Evolutionary conservation across 2,113 vertebrate genomes (phyloP).

Genomic region (Bungarus multicinctus): DNA sequence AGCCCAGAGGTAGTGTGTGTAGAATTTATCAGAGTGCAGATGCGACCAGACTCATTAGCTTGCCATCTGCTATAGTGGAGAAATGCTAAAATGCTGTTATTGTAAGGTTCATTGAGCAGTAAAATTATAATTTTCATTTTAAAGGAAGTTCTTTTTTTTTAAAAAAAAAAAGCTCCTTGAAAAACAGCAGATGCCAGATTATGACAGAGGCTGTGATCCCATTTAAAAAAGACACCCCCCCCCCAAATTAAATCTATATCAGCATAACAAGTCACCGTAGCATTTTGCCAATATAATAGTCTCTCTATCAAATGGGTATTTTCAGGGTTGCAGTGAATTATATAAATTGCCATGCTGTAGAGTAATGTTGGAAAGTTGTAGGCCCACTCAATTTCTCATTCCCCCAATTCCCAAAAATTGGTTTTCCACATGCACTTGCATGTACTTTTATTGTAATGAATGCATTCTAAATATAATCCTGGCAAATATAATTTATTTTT

Average conservation of each 20-base stretch:
- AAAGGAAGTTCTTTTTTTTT: constrained; percentile 61
- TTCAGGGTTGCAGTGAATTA: not conserved
- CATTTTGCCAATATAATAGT: not conserved
- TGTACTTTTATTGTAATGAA: not conserved
- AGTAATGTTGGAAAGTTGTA: not conserved
- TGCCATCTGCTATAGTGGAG: constrained; percentile 79
- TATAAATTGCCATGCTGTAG: not conserved
- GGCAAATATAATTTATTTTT: not conserved
- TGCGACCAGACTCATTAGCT: constrained; percentile 80
- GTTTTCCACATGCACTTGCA: not conserved
- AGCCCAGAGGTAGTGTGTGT: constrained; percentile 47
- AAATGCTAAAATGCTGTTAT: constrained; percentile 81
- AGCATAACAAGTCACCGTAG: not conserved
- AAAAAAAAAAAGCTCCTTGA: constrained; percentile 53
- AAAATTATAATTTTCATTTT: constrained; percentile 74
- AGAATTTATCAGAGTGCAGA: constrained; percentile 75
- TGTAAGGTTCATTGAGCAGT: constrained; percentile 80
- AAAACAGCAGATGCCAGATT: constrained; percentile 60
- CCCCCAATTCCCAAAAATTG: not conserved
- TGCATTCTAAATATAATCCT: not conserved
- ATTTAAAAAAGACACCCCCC: constrained; percentile 23
- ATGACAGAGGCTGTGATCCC: constrained; percentile 38
- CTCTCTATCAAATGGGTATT: not conserved
- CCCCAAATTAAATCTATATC: not conserved
- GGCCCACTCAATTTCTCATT: not conserved